Conservation (phyloP, 2,113 vertebrate genomes). For the Chroicocephalus ridibundus region DNA sequence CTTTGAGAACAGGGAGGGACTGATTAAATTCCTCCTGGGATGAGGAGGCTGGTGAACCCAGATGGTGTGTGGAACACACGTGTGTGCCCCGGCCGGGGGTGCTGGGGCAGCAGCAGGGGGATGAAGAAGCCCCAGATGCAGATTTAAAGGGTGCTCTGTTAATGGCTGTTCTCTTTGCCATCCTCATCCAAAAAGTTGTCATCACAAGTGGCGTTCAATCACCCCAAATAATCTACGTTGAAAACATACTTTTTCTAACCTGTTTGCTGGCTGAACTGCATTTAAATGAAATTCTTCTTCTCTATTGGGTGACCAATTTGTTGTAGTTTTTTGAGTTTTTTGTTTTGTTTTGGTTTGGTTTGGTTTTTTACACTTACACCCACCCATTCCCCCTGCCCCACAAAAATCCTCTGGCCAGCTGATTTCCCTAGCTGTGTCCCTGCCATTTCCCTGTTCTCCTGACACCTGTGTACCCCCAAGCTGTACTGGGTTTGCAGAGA, state of each 20-base stretch:
- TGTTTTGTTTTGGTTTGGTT: not conserved
- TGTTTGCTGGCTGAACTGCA: not conserved
- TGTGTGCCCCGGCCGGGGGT: not conserved
- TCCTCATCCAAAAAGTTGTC: not conserved
- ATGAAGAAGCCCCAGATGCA: not conserved
- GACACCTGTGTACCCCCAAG: not conserved
- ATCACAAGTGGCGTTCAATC: not conserved
- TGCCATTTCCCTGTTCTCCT: not conserved
- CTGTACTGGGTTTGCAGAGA: not conserved
- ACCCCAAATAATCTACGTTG: not conserved
- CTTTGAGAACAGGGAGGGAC: not conserved
- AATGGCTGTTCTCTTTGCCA: not conserved
- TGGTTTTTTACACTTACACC: not conserved
- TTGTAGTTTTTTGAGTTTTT: not conserved
- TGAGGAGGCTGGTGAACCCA: not conserved
- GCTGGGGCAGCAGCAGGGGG: not conserved
- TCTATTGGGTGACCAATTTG: not conserved
- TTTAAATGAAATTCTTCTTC: not conserved
- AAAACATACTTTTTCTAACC: not conserved
- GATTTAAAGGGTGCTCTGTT: not conserved
- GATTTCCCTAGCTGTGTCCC: not conserved
- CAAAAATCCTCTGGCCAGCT: not conserved
- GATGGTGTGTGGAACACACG: too few relatives aligned
- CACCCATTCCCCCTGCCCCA: not conserved
- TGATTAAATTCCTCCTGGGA: not conserved